Base-by-base conservation (phyloP, 2,797 vertebrate species). In the Amniataba percoides region DNA sequence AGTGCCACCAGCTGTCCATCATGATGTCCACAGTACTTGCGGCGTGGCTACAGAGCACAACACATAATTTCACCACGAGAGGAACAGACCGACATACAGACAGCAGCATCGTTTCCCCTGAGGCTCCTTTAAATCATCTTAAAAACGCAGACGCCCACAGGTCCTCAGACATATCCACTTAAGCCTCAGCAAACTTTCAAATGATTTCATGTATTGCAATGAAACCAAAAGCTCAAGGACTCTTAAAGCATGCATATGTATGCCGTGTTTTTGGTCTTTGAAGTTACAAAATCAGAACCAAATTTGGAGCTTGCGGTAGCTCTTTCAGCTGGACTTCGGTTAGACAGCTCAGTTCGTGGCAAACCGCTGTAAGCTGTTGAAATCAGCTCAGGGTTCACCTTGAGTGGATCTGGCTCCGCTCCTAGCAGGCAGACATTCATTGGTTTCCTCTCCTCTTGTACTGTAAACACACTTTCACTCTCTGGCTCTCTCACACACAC, bases 381-480 rank as follows among this genome's bases (percentile, higher is more conserved):
- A 83, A 83, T 87, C 80, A 56, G 70, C 57, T 67, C 71, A 71
- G 73, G 40, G 71, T 88, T 90, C 84, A 88, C 89, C 81, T 87
- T 82, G 73, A 88, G 46, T 76, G 66, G 77, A 74, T 80, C 42
- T 88, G 81, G 82, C 83, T 79, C 25, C 51, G 64, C 58, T 84
- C 34, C 55, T 8, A 16, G 64, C 52, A 69, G 58, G 60, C 67
- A 71, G 62, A 69, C 34, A 2, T 77, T 74, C 55, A 65, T 49
- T 72, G 76, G 74, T 83, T 85, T 85, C 68, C 72, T 80, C 59
- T 84, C 42, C 46, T 81, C 19, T 0, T 71, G 69, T 62, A 48
- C 69, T 80, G 23, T 71, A 83, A 89, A 76, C 85, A 82, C 51
- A 25, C 81, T 68, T 49, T 57, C 23, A 43, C 36, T 51, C 45